Evolutionary conservation across 2,797 vertebrate species (phyloP), one percentile per base, ranked within the genome.

Genomic region (Echeneis naucrates): DNA sequence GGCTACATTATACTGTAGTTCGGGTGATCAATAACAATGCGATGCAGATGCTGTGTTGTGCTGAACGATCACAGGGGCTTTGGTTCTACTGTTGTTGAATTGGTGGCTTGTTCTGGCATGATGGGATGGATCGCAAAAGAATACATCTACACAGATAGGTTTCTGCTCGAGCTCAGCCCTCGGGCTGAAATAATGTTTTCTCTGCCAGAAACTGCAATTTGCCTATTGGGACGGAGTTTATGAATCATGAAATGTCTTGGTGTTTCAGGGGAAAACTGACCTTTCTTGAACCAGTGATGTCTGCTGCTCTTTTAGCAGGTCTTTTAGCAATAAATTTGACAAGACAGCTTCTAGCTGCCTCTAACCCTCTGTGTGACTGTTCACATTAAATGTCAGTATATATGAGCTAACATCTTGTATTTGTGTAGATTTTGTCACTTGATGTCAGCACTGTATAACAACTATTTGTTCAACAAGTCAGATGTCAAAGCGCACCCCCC

Each of bases 321-420:
- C 37, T 33, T 16, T 5, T 17, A 8, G 44, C 44, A 37, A 17
- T n/a, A 2, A 38, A 27, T 8, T 44, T 44, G 45, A 48, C 17
- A 57, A 9, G 12, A 68, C 11, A n/a, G 4, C 23, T 32, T 38
- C 21, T 33, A 40, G n/a, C 26, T 4, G 8, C 16, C 42, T 38
- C 33, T 12, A 37, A 54, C 24, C 13, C 23, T 40, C 10, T 54
- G 26, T 27, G 16, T 57, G 59, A 37, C 37, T 0, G 1, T 32
- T 47, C 14, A 32, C 38, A 64, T 52, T 24, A 53, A 52, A 64
- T 47, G 30, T 57, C 45, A 37, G 12, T 45, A 14, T 21, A 37
- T 19, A 5, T 3, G 8, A 56, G 60, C 32, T 14, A 21, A 56
- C 21, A 60, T 23, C 21, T 33, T 50, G 50, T 21, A 60, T 35